Conservation (phyloP, 2,797 vertebrate genomes). For the Scyliorhinus canicula region DNA sequence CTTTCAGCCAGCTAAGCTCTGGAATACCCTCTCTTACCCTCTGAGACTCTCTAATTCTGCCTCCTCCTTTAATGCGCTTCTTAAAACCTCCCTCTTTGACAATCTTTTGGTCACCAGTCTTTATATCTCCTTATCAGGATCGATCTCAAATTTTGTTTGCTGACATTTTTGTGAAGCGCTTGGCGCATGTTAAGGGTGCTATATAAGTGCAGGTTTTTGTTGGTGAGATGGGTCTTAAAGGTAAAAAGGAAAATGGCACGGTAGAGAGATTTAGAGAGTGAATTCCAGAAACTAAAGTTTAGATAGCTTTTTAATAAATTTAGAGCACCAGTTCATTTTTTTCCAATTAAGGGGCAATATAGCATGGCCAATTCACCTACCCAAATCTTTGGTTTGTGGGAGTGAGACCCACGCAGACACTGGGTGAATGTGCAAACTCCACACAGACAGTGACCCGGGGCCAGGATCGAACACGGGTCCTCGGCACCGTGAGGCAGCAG, state of each 20-base stretch:
- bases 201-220: not conserved
- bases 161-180: not conserved
- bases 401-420: too few species aligned
- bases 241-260: not conserved
- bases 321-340: too few species aligned
- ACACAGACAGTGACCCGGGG: too few species aligned
- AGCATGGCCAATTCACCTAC: too few species aligned
- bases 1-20: not conserved
- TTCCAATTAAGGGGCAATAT: too few species aligned
- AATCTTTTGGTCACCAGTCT: not conserved
- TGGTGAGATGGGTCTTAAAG: not conserved
- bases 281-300: not conserved
- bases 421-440: too few species aligned
- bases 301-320: too few species aligned
- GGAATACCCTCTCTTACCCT: not conserved
- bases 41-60: not conserved
- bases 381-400: too few species aligned
- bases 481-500: too few species aligned
- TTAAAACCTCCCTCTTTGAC: not conserved
- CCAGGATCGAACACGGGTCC: too few species aligned
- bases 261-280: not conserved
- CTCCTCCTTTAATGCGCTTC: not conserved
- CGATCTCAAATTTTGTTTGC: not conserved
- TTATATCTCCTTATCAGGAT: not conserved
- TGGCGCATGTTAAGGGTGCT: not conserved